A percentile compares a stretch with the other conserved stretches of the same genome.
These are phyloP conservation scores for Lepilemur septentrionalis DNA, from an alignment of 2,797 vertebrate species.

Conservation along the genomic window DNA sequence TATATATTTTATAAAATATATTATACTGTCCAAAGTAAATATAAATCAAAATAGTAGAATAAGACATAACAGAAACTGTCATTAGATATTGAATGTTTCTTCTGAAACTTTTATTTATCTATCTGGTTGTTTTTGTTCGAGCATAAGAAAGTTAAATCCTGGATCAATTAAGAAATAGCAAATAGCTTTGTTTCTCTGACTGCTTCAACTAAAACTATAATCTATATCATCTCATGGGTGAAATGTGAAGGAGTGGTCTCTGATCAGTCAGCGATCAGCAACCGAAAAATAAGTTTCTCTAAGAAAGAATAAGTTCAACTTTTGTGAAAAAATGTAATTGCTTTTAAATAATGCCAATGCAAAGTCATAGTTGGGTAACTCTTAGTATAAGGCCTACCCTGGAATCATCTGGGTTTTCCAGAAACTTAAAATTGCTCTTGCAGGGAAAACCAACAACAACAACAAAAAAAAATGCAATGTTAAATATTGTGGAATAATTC, in stretches of 20 bases:
- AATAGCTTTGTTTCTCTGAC: background rate
- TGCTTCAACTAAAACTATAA: conserved; percentile 47
- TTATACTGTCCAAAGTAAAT: background rate
- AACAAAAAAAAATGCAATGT: background rate
- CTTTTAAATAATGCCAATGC: background rate
- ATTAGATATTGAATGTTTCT: background rate
- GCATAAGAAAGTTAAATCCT: background rate
- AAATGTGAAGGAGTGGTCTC: background rate
- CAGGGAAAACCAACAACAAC: too few species aligned
- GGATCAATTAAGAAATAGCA: conserved; percentile 29
- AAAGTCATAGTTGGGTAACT: background rate
- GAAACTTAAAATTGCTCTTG: background rate
- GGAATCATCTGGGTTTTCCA: background rate
- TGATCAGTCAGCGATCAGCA: background rate
- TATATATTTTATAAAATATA: background rate
- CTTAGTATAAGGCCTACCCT: background rate
- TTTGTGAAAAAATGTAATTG: background rate
- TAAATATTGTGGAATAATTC: background rate
- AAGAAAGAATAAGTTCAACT: background rate
- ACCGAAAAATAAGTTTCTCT: background rate
- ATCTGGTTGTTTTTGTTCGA: background rate
- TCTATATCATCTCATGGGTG: conserved; percentile 18
- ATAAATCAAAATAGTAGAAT: background rate
- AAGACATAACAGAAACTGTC: background rate
- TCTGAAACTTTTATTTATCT: background rate